Evolutionary conservation across 2,888 invertebrate species (phyloP).

Genomic region (Phalangium opilio): DNA sequence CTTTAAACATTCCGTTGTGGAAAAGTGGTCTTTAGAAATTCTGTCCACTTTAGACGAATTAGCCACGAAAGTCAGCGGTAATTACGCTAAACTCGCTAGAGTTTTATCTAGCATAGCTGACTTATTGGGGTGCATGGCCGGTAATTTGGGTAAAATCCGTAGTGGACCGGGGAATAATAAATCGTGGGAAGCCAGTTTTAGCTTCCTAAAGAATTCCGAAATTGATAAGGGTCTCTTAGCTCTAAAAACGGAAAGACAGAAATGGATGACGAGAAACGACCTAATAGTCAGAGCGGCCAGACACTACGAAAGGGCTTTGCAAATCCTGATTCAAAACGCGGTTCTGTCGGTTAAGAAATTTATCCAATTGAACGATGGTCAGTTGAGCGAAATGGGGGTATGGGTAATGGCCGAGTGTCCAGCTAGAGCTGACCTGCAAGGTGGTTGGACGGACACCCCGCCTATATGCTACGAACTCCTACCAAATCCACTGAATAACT

Average conservation of each 20-base stretch:
- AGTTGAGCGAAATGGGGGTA: conserved; percentile 17
- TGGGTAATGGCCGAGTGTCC: conserved; percentile 36
- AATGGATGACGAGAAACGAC: conserved; percentile 33
- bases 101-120: conserved; percentile 35
- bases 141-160: conserved; percentile 33
- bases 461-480: conserved; percentile 40
- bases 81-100: conserved; percentile 22
- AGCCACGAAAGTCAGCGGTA: no score
- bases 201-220: background rate
- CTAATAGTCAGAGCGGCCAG: conserved; percentile 36
- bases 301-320: conserved; percentile 39
- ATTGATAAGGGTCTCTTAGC: conserved; percentile 25
- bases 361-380: background rate
- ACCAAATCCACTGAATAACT: no score
- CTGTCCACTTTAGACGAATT: no score
- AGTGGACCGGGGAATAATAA: conserved; percentile 37
- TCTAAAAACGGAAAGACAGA: conserved; percentile 23
- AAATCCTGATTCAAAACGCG: conserved; percentile 34
- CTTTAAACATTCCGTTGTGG: no score
- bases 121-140: conserved; percentile 33
- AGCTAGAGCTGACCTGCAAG: conserved; percentile 37
- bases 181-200: conserved; percentile 25
- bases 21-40: no score
- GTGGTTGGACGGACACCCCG: conserved; percentile 43
- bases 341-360: conserved; percentile 32